A percentile compares a stretch with the other conserved stretches of the same genome.
Conservation (phyloP, 1,140 invertebrate species). For the Trypoxylus dichotomus region DNA sequence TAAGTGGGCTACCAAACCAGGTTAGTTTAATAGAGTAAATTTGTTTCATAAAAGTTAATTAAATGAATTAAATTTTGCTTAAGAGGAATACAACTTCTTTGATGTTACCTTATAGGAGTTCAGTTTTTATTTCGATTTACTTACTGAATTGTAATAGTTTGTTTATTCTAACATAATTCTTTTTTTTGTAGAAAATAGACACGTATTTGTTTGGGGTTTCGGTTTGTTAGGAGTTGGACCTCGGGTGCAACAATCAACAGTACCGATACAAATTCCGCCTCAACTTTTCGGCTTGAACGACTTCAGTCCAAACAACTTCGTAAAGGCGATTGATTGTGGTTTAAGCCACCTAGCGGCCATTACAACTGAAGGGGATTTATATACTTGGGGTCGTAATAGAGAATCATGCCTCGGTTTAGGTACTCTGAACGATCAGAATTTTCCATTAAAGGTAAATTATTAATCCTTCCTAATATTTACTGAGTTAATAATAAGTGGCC, state of each 20-base stretch:
- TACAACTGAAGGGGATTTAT: slow-evolving; percentile 79
- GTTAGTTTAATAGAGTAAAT: no score
- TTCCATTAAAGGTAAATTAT: slow-evolving; percentile 77
- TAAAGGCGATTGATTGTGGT: slow-evolving; percentile 71
- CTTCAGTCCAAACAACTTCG: slow-evolving; percentile 70
- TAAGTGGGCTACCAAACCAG: no score
- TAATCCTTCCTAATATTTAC: not conserved
- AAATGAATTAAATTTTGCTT: no score
- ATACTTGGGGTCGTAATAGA: slow-evolving; percentile 88
- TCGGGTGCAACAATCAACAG: slow-evolving; percentile 63
- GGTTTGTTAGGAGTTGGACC: slow-evolving; percentile 90
- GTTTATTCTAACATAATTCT: no score
- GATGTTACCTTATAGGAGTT: no score
- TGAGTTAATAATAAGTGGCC: slow-evolving; percentile 11
- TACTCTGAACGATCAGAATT: slow-evolving; percentile 77
- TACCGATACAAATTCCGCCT: slow-evolving; percentile 73
- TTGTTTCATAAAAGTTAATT: no score
- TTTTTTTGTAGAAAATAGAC: slow-evolving; percentile 65
- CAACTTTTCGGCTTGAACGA: slow-evolving; percentile 84
- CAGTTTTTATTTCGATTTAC: no score
- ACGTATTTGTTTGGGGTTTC: slow-evolving; percentile 91
- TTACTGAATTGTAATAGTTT: no score
- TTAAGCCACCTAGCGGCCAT: slow-evolving; percentile 80
- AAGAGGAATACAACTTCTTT: no score
- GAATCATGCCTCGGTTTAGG: slow-evolving; percentile 82